A percentile compares a stretch with the other conserved stretches of the same genome.
Conservation (phyloP, 23 tunicate species). For the Diplosoma virens region DNA sequence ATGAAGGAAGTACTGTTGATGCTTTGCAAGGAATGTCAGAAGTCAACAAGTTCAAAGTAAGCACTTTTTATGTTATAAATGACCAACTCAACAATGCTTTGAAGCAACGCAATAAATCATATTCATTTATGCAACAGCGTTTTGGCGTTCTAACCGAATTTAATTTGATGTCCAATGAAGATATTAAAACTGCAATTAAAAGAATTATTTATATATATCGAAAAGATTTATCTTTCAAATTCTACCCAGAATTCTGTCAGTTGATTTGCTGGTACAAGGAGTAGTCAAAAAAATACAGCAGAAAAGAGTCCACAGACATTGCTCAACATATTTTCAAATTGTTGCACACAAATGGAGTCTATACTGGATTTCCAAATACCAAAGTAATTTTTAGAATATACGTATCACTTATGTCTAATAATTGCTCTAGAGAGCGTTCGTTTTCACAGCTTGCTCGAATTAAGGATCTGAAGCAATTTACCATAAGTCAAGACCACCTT, state of each 20-base stretch:
- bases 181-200: slow-evolving; percentile 11
- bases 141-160: slow-evolving; percentile 12
- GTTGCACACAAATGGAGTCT: slow-evolving; percentile 15
- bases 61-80: slow-evolving; percentile 4
- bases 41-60: slow-evolving; percentile 7
- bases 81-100: slow-evolving; percentile 16
- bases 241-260: neutral
- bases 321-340: slow-evolving; percentile 15
- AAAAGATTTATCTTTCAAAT: slow-evolving; percentile 3
- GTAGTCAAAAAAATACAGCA: neutral
- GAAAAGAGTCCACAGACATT: slow-evolving; percentile 5
- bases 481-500: neutral
- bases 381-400: neutral
- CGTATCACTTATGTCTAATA: slow-evolving; percentile 6
- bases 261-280: no score
- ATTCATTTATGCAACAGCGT: slow-evolving; percentile 10
- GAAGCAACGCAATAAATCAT: slow-evolving; percentile 4
- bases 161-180: slow-evolving; percentile 5
- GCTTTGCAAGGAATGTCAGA: no score
- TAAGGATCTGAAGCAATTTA: neutral
- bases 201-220: neutral
- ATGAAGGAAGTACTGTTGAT: slow-evolving; percentile 9
- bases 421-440: slow-evolving; percentile 14
- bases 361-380: neutral
- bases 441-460: slow-evolving; percentile 21